Evolutionary conservation across 2,888 invertebrate species (phyloP).

Genomic region (Drosophila macrospina): DNA sequence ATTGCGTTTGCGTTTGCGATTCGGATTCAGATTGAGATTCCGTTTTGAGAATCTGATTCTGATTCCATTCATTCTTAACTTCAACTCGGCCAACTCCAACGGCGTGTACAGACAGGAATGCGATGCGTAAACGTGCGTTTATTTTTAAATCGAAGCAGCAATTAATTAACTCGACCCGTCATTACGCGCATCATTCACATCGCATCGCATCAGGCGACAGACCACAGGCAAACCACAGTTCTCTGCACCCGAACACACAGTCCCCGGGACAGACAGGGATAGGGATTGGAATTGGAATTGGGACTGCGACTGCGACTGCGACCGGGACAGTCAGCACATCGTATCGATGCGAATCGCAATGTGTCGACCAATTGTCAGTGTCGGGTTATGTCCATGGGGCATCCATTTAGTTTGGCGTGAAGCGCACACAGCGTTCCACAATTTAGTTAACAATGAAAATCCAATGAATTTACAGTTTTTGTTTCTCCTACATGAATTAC

Average conservation of each 20-base stretch:
- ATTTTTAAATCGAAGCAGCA: conserved; percentile 80
- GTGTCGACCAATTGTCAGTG: conserved; percentile 61
- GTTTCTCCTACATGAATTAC: conserved; percentile 55
- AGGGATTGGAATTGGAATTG: not conserved
- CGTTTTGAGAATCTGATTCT: conserved; percentile 38
- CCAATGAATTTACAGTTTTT: conserved; percentile 44
- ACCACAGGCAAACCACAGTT: conserved; percentile 69
- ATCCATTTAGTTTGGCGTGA: conserved; percentile 69
- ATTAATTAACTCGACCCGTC: conserved; percentile 81
- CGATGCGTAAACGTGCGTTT: conserved; percentile 74
- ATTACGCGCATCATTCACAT: conserved; percentile 80
- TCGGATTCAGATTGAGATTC: conserved; percentile 36
- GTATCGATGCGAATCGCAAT: conserved; percentile 40
- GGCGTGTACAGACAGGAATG: conserved; percentile 68
- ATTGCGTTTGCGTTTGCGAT: conserved; percentile 34
- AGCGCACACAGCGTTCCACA: conserved; percentile 57
- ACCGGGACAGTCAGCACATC: conserved; percentile 6
- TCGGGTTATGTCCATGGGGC: conserved; percentile 25
- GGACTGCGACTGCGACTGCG: not conserved
- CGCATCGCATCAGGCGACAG: conserved; percentile 75
- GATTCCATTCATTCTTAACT: conserved; percentile 73
- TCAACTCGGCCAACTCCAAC: conserved; percentile 11
- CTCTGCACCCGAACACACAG: conserved; percentile 15
- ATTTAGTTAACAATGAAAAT: conserved; percentile 56
- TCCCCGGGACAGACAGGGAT: not conserved